Evolutionary conservation across 2,113 vertebrate genomes (phyloP).

Genomic region (Chroicocephalus ridibundus): DNA sequence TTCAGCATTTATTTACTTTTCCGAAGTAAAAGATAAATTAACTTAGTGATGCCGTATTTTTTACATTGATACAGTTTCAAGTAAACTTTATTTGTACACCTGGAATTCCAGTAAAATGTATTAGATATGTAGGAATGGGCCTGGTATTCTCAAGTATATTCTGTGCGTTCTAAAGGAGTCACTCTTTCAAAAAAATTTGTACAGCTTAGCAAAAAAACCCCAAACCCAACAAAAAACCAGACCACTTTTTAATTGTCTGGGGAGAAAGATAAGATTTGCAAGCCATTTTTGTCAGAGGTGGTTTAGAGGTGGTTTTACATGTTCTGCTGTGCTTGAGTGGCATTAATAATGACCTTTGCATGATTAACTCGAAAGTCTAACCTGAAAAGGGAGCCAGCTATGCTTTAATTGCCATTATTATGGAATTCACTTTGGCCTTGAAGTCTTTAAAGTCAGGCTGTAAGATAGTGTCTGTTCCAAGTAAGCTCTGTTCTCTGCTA

Average conservation of each 20-base stretch:
- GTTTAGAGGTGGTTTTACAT: slow-evolving; percentile 13
- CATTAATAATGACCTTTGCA: slow-evolving; percentile 17
- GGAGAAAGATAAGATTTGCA: not conserved
- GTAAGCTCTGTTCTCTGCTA: not conserved
- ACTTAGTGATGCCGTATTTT: not conserved
- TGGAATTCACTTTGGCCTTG: slow-evolving; percentile 23
- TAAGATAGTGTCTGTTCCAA: not conserved
- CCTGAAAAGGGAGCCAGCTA: not conserved
- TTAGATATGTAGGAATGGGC: not conserved
- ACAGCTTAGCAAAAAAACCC: not conserved
- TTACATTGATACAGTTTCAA: not conserved
- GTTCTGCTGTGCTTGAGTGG: slow-evolving; percentile 27
- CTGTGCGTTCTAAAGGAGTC: not conserved
- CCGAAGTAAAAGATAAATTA: not conserved
- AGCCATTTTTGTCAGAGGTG: not conserved
- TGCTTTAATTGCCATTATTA: slow-evolving; percentile 46
- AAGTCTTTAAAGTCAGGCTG: not conserved
- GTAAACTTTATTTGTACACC: not conserved
- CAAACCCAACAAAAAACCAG: not conserved
- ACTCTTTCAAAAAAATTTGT: not conserved
- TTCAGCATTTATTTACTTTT: not conserved
- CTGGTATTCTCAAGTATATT: not conserved
- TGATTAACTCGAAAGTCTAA: slow-evolving; percentile 9
- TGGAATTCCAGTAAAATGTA: not conserved
- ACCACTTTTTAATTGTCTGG: not conserved